phyloP scores from a whole-genome alignment of 2,113 vertebrate species.

The Pseudopodoces humilis region DNA sequence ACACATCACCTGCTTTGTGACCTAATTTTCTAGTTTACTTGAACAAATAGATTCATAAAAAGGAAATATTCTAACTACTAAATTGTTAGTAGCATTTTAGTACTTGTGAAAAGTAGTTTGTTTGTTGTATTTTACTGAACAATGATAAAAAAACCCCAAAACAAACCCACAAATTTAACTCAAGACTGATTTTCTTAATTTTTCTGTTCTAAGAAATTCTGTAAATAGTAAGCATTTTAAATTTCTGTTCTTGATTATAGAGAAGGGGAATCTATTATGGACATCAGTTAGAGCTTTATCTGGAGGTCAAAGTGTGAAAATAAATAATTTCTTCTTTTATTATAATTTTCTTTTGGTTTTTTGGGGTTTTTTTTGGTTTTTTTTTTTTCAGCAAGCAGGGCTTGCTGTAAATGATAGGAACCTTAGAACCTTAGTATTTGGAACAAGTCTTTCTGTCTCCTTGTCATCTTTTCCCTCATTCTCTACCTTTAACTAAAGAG shows the following conservation, averaged over 20 bases:
- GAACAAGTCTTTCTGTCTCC: background rate
- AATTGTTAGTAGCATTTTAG: background rate
- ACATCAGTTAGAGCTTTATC: rapidly evolving
- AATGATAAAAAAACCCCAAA: background rate
- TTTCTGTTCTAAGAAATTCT: background rate
- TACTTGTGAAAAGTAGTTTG: background rate
- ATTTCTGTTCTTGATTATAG: background rate
- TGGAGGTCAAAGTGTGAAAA: background rate
- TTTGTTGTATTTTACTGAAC: background rate
- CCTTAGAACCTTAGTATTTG: background rate
- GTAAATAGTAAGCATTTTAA: background rate
- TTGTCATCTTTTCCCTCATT: background rate
- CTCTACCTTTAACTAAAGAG: background rate
- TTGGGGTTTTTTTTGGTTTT: no score
- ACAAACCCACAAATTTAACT: background rate
- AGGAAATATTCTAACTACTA: background rate
- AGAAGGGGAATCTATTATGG: background rate
- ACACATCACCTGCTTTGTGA: background rate
- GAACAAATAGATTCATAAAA: background rate
- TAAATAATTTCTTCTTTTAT: background rate
- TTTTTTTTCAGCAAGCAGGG: background rate
- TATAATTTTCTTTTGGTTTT: no score
- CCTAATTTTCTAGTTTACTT: background rate
- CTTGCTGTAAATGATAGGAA: no score
- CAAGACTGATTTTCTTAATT: background rate